A percentile compares a stretch with the other conserved stretches of the same genome.
These are phyloP conservation scores for Chrysopilus asiliformis DNA, from an alignment of 2,888 invertebrate species.

Conservation along the genomic window DNA sequence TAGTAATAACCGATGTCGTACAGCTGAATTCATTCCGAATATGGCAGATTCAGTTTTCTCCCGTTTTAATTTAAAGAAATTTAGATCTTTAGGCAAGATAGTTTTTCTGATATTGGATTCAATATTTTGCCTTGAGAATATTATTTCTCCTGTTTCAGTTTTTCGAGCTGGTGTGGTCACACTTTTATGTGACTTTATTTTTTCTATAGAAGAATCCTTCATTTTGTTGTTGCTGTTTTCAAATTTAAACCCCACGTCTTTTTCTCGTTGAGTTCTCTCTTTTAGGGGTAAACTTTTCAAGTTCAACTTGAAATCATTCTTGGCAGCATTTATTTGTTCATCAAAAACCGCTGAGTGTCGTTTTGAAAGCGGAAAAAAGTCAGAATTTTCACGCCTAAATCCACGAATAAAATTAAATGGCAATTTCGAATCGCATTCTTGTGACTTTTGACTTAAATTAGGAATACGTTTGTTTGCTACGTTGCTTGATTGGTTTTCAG, in stretches of 20 bases:
- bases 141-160: neutral
- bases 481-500: too few species aligned
- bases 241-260: too few species aligned
- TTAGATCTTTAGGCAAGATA: constrained; percentile 30
- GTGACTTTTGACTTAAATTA: too few species aligned
- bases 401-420: constrained; percentile 60
- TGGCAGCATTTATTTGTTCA: constrained; percentile 26
- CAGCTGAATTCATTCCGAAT: constrained; percentile 51
- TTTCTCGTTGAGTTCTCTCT: constrained; percentile 49
- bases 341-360: constrained; percentile 60
- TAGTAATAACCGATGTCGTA: constrained; percentile 36
- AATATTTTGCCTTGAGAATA: constrained; percentile 7
- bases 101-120: constrained; percentile 31
- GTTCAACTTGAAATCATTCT: too few species aligned
- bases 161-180: neutral
- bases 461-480: too few species aligned
- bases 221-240: constrained; percentile 38
- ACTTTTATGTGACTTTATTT: neutral
- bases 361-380: constrained; percentile 63
- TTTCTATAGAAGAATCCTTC: neutral
- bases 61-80: constrained; percentile 53
- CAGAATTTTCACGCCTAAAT: constrained; percentile 72
- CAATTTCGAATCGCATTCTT: constrained; percentile 59
- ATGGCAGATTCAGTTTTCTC: constrained; percentile 86
- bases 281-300: constrained; percentile 29